Evolutionary conservation across 2,113 vertebrate species (phyloP).

Genomic region (Cebus imitator): DNA sequence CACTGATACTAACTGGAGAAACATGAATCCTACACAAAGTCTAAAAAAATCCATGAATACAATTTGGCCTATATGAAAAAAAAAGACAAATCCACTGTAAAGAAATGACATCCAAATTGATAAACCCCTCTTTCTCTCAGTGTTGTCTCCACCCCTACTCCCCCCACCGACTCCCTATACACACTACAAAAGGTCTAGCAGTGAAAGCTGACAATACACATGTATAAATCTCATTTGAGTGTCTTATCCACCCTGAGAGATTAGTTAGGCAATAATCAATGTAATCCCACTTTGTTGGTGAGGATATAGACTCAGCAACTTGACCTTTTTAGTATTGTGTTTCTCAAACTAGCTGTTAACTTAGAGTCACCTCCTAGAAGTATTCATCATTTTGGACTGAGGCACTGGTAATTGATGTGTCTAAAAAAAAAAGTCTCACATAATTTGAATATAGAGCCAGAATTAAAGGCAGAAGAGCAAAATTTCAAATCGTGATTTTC

Average conservation of each 20-base stretch:
- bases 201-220: not conserved
- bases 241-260: not conserved
- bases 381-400: not conserved
- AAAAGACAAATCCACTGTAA: not conserved
- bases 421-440: not conserved
- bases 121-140: not conserved
- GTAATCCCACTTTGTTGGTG: not conserved
- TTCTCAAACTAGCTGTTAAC: not conserved
- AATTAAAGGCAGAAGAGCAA: not conserved
- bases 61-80: conserved; percentile 1
- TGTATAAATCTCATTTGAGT: not conserved
- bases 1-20: not conserved
- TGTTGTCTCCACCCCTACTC: not conserved
- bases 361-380: not conserved
- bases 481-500: not conserved
- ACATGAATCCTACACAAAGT: not conserved
- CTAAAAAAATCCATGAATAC: not conserved
- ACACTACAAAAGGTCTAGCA: not conserved
- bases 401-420: not conserved
- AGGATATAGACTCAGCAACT: not conserved
- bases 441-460: not conserved
- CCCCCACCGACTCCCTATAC: not conserved
- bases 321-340: not conserved
- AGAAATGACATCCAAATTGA: not conserved
- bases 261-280: not conserved